phyloP scores from a whole-genome alignment of 2,113 vertebrate species.

The Ciconia stormi region DNA sequence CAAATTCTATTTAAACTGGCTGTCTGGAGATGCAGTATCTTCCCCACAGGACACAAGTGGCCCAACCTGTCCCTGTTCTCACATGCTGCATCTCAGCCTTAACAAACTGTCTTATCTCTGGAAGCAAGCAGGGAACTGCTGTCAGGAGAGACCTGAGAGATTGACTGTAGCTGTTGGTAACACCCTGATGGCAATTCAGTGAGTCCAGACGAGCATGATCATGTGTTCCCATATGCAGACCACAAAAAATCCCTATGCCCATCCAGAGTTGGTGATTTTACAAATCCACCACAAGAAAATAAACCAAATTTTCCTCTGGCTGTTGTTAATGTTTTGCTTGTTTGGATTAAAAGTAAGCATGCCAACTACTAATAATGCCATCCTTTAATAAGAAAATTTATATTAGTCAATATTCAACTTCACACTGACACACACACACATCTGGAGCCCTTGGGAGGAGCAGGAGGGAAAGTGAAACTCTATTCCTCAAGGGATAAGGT shows the following conservation, averaged over 20 bases:
- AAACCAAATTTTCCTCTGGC: neutral
- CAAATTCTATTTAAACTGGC: neutral
- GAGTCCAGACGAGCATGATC: accelerated
- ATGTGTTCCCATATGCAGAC: accelerated
- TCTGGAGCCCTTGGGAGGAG: neutral
- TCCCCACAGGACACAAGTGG: neutral
- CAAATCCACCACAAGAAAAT: neutral
- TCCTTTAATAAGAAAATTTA: neutral
- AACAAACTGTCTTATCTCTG: neutral
- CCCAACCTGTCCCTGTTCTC: neutral
- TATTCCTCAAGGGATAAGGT: neutral
- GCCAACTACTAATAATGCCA: neutral
- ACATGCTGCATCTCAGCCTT: neutral
- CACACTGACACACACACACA: neutral
- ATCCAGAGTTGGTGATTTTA: neutral
- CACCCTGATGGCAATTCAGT: accelerated
- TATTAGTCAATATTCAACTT: neutral
- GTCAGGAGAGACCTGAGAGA: accelerated
- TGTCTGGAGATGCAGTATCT: accelerated
- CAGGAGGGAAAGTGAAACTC: neutral
- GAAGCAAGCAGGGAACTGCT: neutral
- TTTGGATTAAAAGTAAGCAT: neutral
- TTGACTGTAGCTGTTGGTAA: neutral
- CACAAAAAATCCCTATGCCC: neutral
- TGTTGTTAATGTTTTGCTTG: neutral